phyloP scores from a whole-genome alignment of 2,113 vertebrate species.

The Cariama cristata region DNA sequence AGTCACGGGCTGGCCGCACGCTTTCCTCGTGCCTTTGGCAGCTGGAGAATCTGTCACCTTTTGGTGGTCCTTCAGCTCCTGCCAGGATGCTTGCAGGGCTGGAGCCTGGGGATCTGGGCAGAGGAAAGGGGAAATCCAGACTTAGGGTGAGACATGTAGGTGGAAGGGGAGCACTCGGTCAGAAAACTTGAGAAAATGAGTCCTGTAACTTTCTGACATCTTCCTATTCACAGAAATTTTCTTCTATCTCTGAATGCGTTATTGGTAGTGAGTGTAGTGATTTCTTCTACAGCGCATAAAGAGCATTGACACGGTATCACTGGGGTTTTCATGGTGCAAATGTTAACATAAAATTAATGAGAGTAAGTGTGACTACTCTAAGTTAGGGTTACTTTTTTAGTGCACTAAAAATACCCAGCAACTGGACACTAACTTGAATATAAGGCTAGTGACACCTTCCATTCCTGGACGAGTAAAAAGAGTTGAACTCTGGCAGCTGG shows the following conservation, averaged over 20 bases:
- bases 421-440: background rate
- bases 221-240: background rate
- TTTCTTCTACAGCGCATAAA: background rate
- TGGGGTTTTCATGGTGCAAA: background rate
- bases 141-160: background rate
- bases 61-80: background rate
- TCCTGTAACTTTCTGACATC: background rate
- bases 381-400: background rate
- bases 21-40: background rate
- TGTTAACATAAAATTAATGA: background rate
- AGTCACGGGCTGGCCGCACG: accelerated
- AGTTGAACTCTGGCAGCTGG: background rate
- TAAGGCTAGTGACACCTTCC: background rate
- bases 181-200: background rate
- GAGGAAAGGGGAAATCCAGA: background rate
- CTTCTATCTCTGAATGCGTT: background rate
- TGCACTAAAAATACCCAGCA: background rate
- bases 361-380: background rate
- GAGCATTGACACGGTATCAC: background rate
- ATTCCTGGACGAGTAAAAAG: background rate
- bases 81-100: background rate
- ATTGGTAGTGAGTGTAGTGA: background rate
- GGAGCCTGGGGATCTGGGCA: background rate
- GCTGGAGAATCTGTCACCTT: background rate
- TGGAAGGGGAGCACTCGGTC: background rate